These are phyloP conservation scores for Nasua narica DNA, from an alignment of 2,797 vertebrate species.

Conservation along the genomic window DNA sequence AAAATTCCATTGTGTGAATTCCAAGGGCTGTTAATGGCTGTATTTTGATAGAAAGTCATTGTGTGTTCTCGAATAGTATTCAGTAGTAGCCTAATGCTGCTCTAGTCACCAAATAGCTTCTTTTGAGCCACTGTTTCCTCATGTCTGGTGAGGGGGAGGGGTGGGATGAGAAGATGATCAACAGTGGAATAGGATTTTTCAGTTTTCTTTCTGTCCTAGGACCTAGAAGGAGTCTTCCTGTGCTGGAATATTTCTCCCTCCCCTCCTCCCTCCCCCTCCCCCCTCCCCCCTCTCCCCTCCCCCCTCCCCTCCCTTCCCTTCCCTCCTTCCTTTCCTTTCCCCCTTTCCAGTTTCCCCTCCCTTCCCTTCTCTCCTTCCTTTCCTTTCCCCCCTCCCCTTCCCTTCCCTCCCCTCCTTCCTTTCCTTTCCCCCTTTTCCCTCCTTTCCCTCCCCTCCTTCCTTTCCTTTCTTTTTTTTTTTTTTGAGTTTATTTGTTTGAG, in stretches of 20 bases:
- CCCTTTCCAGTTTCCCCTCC: no score
- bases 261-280: no score
- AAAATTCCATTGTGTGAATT: constrained; percentile 1
- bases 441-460: no score
- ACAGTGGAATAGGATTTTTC: background rate
- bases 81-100: background rate
- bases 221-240: background rate
- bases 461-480: no score
- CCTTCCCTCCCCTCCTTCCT: no score
- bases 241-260: background rate
- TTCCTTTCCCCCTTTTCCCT: no score
- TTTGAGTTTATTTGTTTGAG: no score
- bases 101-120: background rate
- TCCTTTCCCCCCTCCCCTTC: no score
- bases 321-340: no score
- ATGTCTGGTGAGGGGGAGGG: background rate
- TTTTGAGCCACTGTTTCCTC: background rate
- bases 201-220: background rate
- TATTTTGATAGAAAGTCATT: constrained; percentile 6
- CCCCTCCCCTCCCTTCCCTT: no score
- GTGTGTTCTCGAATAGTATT: background rate
- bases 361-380: no score
- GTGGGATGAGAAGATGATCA: background rate
- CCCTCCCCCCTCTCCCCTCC: no score
- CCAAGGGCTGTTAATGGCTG: background rate